Evolutionary conservation across 2,888 invertebrate species (phyloP).

Genomic region (Gastracanthus pulcherrimus): DNA sequence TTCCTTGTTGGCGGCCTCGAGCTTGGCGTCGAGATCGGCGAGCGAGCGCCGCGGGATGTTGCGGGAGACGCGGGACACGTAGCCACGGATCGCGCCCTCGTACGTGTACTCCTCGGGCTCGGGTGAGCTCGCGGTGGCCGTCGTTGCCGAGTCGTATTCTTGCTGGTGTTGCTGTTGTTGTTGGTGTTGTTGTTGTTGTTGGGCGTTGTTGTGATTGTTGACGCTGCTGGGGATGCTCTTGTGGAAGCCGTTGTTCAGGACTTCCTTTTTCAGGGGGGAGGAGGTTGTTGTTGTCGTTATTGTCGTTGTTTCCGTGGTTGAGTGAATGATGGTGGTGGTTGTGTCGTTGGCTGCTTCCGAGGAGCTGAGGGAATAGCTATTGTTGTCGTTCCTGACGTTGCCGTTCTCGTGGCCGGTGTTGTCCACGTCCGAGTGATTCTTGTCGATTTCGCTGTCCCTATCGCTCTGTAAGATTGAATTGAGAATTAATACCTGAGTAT

Average conservation of each 20-base stretch:
- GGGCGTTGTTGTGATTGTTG: not conserved
- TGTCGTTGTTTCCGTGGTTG: slow-evolving; percentile 72
- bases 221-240: slow-evolving; percentile 67
- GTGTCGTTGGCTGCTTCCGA: not conserved
- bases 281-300: slow-evolving; percentile 27
- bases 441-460: slow-evolving; percentile 75
- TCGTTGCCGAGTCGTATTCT: slow-evolving; percentile 84
- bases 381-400: slow-evolving; percentile 50
- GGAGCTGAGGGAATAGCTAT: too few species aligned
- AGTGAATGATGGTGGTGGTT: slow-evolving; percentile 62
- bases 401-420: slow-evolving; percentile 64
- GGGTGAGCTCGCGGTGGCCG: slow-evolving; percentile 84
- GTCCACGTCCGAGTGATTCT: slow-evolving; percentile 74
- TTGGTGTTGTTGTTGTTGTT: slow-evolving; percentile 65
- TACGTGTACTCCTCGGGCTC: slow-evolving; percentile 91
- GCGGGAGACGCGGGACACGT: slow-evolving; percentile 85
- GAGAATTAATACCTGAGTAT: too few species aligned
- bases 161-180: slow-evolving; percentile 61
- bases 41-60: slow-evolving; percentile 74
- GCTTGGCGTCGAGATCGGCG: slow-evolving; percentile 68
- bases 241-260: slow-evolving; percentile 69
- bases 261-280: slow-evolving; percentile 23
- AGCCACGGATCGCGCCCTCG: slow-evolving; percentile 92
- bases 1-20: slow-evolving; percentile 59
- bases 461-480: slow-evolving; percentile 71